A percentile compares a stretch with the other conserved stretches of the same genome.
Evolutionary conservation across 2,113 vertebrate genomes (phyloP).

Genomic region (Tychaedon coryphoeus): DNA sequence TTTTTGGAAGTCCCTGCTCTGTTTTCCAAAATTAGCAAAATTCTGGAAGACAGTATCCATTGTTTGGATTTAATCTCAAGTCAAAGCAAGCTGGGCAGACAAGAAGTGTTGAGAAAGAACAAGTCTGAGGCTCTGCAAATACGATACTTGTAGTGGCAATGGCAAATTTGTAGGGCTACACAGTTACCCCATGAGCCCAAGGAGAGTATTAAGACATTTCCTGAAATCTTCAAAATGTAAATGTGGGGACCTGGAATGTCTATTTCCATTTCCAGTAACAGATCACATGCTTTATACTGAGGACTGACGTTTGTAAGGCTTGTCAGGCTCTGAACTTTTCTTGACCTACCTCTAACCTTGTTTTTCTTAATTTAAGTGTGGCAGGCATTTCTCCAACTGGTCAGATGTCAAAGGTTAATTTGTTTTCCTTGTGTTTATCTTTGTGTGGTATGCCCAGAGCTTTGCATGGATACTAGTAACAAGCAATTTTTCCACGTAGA

Average conservation of each 20-base stretch:
- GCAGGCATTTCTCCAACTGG: background rate
- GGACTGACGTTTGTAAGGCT: background rate
- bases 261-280: background rate
- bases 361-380: background rate
- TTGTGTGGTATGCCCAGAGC: background rate
- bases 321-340: background rate
- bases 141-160: background rate
- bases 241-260: background rate
- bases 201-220: background rate
- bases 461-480: background rate
- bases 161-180: background rate
- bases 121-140: background rate
- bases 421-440: background rate
- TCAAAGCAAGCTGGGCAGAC: background rate
- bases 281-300: background rate
- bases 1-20: background rate
- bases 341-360: background rate
- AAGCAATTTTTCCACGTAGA: background rate
- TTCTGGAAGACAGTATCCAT: background rate
- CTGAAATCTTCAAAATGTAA: background rate
- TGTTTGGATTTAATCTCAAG: background rate
- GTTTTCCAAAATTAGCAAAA: background rate
- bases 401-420: background rate
- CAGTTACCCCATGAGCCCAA: background rate
- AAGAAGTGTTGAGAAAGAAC: background rate